Evolutionary conservation across 2,888 invertebrate genomes (phyloP).

Genomic region (Xestobium rufovillosum): DNA sequence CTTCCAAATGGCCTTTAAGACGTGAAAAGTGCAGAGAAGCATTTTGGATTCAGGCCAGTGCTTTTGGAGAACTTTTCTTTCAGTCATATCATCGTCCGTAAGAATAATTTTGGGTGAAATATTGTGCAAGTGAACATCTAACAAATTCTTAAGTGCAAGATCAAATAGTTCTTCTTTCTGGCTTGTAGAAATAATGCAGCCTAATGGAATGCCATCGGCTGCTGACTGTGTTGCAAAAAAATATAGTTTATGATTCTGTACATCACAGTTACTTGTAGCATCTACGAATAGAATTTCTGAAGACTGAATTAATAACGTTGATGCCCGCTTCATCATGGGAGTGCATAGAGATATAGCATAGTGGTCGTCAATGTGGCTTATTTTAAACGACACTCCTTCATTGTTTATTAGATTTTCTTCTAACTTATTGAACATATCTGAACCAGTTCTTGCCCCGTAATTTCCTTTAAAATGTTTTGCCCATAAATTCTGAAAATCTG

Average conservation of each 20-base stretch:
- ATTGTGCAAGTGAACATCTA: slow-evolving; percentile 11
- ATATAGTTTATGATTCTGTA: slow-evolving; percentile 11
- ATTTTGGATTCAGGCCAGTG: slow-evolving; percentile 14
- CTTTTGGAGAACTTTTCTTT: slow-evolving; percentile 11
- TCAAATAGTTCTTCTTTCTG: slow-evolving; percentile 12
- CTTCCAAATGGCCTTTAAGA: slow-evolving; percentile 15
- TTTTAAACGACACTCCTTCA: slow-evolving; percentile 6
- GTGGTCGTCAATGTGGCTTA: slow-evolving; percentile 1
- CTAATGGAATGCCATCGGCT: slow-evolving; percentile 12
- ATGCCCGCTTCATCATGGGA: slow-evolving; percentile 6
- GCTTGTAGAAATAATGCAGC: slow-evolving; percentile 8
- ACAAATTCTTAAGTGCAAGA: slow-evolving; percentile 6
- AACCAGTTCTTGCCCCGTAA: slow-evolving; percentile 8
- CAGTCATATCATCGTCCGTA: slow-evolving; percentile 15
- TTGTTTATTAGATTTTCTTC: slow-evolving; percentile 6
- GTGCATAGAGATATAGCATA: slow-evolving; percentile 7
- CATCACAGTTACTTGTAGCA: no score
- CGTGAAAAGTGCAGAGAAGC: slow-evolving; percentile 12
- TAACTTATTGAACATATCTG: slow-evolving; percentile 5
- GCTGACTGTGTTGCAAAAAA: slow-evolving; percentile 8
- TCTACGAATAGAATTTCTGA: slow-evolving; percentile 10
- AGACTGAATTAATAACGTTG: not conserved
- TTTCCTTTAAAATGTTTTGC: slow-evolving; percentile 6
- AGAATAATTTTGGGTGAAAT: slow-evolving; percentile 12
- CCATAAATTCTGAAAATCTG: slow-evolving; percentile 8